Evolutionary conservation across 2,888 invertebrate genomes (phyloP).

Genomic region (Pseudococcus viburni): DNA sequence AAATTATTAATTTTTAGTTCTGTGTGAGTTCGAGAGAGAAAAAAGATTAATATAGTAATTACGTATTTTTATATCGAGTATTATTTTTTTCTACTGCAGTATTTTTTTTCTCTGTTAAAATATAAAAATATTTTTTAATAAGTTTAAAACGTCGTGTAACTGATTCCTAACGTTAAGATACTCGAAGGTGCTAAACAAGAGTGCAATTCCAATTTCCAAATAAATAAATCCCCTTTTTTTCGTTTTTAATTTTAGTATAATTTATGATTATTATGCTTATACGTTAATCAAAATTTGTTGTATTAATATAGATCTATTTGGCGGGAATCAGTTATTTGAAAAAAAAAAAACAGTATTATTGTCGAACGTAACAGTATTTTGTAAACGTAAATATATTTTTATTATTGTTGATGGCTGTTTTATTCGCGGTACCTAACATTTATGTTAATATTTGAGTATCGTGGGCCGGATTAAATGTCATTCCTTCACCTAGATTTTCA

Average conservation of each 20-base stretch:
- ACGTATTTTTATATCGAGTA: background rate
- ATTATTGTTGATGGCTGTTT: constrained; percentile 10
- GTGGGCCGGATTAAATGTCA: constrained; percentile 30
- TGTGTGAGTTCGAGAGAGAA: background rate
- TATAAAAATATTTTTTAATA: background rate
- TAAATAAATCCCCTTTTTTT: background rate
- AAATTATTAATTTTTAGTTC: constrained; percentile 46
- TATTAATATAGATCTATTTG: background rate
- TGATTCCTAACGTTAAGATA: constrained; percentile 34
- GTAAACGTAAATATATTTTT: constrained; percentile 34
- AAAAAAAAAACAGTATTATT: constrained; percentile 43
- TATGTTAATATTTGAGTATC: background rate
- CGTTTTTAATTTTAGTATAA: constrained; percentile 7
- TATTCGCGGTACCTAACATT: background rate
- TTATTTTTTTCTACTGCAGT: background rate
- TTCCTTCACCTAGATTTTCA: background rate
- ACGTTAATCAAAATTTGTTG: constrained; percentile 53
- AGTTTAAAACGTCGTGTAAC: background rate
- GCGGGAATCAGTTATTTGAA: constrained; percentile 27
- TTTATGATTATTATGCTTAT: constrained; percentile 21
- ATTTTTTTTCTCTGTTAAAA: constrained; percentile 27
- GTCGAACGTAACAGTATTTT: constrained; percentile 51
- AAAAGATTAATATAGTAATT: background rate
- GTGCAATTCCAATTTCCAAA: constrained; percentile 29
- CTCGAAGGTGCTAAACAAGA: constrained; percentile 12